Percentiles rank a stretch among this genome's conserved stretches.
These are phyloP conservation scores for Coleophora deauratella DNA, from an alignment of 2,888 invertebrate species.

Conservation along the genomic window DNA sequence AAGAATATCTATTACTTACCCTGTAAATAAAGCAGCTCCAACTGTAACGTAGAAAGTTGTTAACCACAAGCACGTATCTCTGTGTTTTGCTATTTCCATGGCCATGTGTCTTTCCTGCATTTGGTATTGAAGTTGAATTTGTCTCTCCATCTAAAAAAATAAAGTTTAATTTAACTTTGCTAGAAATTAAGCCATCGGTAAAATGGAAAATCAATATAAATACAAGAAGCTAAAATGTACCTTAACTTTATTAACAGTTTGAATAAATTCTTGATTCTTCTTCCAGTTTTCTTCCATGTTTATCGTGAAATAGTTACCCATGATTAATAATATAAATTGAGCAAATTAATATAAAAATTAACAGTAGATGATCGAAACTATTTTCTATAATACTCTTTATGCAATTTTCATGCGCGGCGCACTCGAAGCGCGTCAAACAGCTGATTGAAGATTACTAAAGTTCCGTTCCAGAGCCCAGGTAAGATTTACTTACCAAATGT, in stretches of 20 bases:
- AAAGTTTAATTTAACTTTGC: not conserved
- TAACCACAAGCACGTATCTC: constrained; percentile 84
- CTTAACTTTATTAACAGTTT: constrained; percentile 78
- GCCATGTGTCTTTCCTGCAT: constrained; percentile 84
- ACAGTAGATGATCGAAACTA: constrained; percentile 19
- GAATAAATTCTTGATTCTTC: constrained; percentile 81
- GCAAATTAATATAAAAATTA: constrained; percentile 3
- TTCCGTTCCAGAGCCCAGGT: no score
- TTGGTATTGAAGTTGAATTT: constrained; percentile 86
- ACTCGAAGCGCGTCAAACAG: constrained; percentile 4
- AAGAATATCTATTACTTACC: constrained; percentile 46
- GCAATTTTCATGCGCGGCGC: not conserved
- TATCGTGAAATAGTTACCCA: constrained; percentile 75
- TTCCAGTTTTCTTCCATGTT: constrained; percentile 80
- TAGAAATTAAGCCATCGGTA: not conserved
- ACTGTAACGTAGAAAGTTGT: constrained; percentile 78
- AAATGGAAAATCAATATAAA: no score
- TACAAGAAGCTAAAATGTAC: constrained; percentile 38
- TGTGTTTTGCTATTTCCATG: constrained; percentile 78
- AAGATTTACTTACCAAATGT: no score
- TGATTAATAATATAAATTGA: constrained; percentile 26
- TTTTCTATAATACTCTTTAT: no score
- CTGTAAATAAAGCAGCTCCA: constrained; percentile 63
- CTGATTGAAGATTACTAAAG: no score
- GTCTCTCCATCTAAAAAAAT: constrained; percentile 78